Base-by-base conservation (phyloP, 1,140 invertebrate species). In the Drosophila kikkawai region DNA sequence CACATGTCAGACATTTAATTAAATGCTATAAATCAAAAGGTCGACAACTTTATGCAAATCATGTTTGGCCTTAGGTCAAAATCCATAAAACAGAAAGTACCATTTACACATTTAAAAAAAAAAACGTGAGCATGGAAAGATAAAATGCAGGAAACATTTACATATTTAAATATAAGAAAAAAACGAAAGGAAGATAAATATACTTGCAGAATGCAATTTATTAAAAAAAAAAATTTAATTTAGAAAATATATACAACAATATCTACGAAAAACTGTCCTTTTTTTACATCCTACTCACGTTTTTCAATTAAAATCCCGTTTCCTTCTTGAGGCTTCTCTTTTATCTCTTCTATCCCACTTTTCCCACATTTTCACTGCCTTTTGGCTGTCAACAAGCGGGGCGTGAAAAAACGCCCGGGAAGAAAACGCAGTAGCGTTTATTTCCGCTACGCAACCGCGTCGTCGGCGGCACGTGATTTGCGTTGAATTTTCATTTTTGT, bases 291-390 rank as follows among this genome's bases (percentile, higher is more conserved):
- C 66, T 45, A 26, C 55, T 65, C 86, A 82, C 86, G 86, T 91
- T 91, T 86, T 91, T 90, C 79, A 90, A 90, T 90, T 90, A 90
- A 91, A 90, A 80, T 8, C 76, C 59, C 66, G 81, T 90, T 84
- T 80, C 58, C 59, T 29, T 45, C 42, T 39, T 50, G 34, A 41
- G 48, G 9, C 9, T 32, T 39, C 19, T 7, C 32, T 17, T 29
- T 9, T 82, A 55, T 41, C 53, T 48, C 12, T 11, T 12, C 29
- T 13, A 11, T 37, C n/a, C 22, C 22, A 22, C 22, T 47, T 13
- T 36, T 44, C 42, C 34, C 39, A 19, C 42, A 67, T 67, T 75
- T 56, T 58, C 39, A 22, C 17, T 12, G 53, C 50, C 56, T 55
- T 67, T 70, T 55, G 22, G 17, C 76, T 80, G 75, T 79, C 75